Evolutionary conservation across 2,797 vertebrate genomes (phyloP), one percentile per base, ranked within the genome.

Genomic region (Discoglossus pictus): DNA sequence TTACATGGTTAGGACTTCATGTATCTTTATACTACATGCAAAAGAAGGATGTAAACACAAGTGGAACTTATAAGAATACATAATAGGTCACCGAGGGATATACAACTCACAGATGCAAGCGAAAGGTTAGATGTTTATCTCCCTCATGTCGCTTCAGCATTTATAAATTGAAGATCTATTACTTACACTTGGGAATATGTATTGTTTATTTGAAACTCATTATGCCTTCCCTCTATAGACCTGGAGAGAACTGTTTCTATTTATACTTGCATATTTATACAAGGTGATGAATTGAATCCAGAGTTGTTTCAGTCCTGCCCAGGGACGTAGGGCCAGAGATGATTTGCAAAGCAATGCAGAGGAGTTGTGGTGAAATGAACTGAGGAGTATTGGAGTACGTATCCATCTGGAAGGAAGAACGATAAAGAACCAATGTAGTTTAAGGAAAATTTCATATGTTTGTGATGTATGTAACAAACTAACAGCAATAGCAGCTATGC

Each of bases 131-230:
- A 71, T 71, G 61, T 71, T 64, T 70, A 64, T 71, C 68, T 71
- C 53, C 68, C 68, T 58, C 20, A 23, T 71, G 68, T 64, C 43
- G 20, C 53, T 71, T 71, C 68, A 71, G 58, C 68, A 71, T 71
- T 71, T 71, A 64, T 64, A 71, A 44, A 71, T 64, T 71, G 68
- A 71, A 65, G 68, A 64, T 71, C 68, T 71, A 64, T 71, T 71
- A 59, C 61, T 44, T 16, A 36, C 68, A 64, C 68, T 64, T 65
- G 68, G 53, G 68, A 71, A 58, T 71, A 63, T 65, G 61, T 40
- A 71, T 71, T 71, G 68, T 71, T 71, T 71, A 64, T 71, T 65
- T 71, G 61, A 59, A 64, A 71, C 68, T 64, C 68, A 71, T 71
- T 71, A 64, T 25, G 53, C 61, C 46, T 64, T 65, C 46, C 46